These are phyloP conservation scores for Camponotus fellah DNA, from an alignment of 2,888 invertebrate species.

Conservation along the genomic window DNA sequence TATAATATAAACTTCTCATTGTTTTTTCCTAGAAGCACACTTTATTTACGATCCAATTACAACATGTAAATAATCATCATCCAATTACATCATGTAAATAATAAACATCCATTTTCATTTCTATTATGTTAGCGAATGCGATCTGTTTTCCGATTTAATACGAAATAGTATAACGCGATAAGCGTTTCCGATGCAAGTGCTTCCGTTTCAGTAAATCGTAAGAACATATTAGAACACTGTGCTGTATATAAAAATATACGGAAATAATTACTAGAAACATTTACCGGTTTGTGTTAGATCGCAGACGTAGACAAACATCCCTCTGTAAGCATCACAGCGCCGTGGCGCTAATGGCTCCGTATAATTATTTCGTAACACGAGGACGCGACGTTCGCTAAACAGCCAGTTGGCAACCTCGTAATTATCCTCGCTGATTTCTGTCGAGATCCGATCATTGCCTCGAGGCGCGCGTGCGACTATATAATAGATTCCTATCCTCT, in stretches of 20 bases:
- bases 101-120: constrained; percentile 32
- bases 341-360: constrained; percentile 27
- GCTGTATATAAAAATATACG: constrained; percentile 22
- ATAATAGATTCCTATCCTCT: constrained; percentile 31
- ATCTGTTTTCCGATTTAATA: constrained; percentile 22
- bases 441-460: constrained; percentile 55
- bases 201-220: constrained; percentile 7
- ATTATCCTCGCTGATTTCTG: constrained; percentile 51
- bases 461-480: constrained; percentile 11
- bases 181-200: neutral
- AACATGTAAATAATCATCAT: constrained; percentile 34
- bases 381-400: constrained; percentile 40
- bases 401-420: constrained; percentile 32
- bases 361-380: constrained; percentile 53
- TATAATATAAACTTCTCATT: neutral
- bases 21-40: neutral
- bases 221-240: neutral
- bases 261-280: constrained; percentile 40
- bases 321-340: neutral
- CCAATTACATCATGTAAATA: constrained; percentile 45
- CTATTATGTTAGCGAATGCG: constrained; percentile 6
- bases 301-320: constrained; percentile 26
- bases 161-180: constrained; percentile 20
- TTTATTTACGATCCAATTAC: constrained; percentile 42
- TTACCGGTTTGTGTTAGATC: constrained; percentile 1